These are phyloP conservation scores for Exaiptasia diaphana DNA, from an alignment of 64 coral and sea anemone genomes.

Conservation along the genomic window DNA sequence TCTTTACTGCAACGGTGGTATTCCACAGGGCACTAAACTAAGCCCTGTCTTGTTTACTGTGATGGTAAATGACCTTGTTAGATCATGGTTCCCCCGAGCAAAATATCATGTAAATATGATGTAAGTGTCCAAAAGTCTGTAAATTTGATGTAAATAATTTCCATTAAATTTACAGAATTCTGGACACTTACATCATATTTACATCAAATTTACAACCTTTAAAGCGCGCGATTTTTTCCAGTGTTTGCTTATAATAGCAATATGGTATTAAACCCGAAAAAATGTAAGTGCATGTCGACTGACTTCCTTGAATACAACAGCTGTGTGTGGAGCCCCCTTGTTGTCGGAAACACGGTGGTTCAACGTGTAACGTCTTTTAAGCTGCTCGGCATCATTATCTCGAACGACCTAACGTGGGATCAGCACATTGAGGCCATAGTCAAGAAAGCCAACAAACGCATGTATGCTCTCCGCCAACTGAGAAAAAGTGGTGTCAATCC, in stretches of 20 bases:
- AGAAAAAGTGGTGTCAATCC: background rate
- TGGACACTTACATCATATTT: no score
- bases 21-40: no score
- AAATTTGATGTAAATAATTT: no score
- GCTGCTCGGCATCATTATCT: background rate
- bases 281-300: background rate
- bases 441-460: background rate
- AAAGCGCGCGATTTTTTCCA: no score
- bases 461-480: background rate
- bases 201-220: no score
- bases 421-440: background rate
- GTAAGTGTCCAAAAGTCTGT: no score
- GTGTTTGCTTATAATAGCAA: background rate
- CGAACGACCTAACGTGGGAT: background rate
- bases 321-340: conserved; percentile 20
- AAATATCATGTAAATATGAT: no score
- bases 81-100: background rate
- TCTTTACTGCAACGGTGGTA: background rate
- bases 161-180: no score
- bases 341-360: conserved; percentile 21
- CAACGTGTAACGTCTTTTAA: no score
- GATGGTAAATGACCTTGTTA: conserved; percentile 26
- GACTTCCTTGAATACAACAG: conserved; percentile 14
- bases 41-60: conserved; percentile 45
- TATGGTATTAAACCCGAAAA: conserved; percentile 20